These are phyloP conservation scores for Papilio xuthus DNA, from an alignment of 1,140 invertebrate species.

Conservation along the genomic window DNA sequence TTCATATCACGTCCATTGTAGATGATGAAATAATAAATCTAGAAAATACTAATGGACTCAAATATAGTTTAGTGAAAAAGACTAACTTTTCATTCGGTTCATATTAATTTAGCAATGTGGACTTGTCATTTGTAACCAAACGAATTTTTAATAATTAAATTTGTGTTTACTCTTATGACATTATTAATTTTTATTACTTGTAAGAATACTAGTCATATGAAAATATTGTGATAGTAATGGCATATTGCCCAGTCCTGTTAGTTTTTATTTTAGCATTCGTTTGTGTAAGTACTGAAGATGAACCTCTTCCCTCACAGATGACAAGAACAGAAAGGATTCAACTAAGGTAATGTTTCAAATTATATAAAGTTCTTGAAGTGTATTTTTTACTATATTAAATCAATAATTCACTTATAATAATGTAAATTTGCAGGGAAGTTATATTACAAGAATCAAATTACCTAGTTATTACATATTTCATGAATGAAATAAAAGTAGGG, in stretches of 20 bases:
- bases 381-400: background rate
- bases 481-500: background rate
- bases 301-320: slow-evolving; percentile 55
- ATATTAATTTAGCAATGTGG: slow-evolving; percentile 49
- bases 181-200: slow-evolving; percentile 33
- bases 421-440: background rate
- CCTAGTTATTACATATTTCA: background rate
- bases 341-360: slow-evolving; percentile 56
- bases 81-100: slow-evolving; percentile 38
- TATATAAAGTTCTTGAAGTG: background rate
- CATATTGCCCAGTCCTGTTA: slow-evolving; percentile 64
- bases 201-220: slow-evolving; percentile 56
- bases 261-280: slow-evolving; percentile 69
- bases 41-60: background rate
- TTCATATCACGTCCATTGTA: slow-evolving; percentile 1
- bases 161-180: slow-evolving; percentile 42
- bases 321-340: slow-evolving; percentile 63
- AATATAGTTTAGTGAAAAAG: slow-evolving; percentile 9
- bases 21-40: background rate
- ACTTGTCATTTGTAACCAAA: slow-evolving; percentile 39
- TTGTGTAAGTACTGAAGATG: slow-evolving; percentile 71
- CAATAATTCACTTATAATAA: background rate
- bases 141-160: slow-evolving; percentile 25
- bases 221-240: slow-evolving; percentile 71
- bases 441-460: background rate